Conservation (phyloP, 2,888 invertebrate species). For the Scaptomyza tumidula region DNA sequence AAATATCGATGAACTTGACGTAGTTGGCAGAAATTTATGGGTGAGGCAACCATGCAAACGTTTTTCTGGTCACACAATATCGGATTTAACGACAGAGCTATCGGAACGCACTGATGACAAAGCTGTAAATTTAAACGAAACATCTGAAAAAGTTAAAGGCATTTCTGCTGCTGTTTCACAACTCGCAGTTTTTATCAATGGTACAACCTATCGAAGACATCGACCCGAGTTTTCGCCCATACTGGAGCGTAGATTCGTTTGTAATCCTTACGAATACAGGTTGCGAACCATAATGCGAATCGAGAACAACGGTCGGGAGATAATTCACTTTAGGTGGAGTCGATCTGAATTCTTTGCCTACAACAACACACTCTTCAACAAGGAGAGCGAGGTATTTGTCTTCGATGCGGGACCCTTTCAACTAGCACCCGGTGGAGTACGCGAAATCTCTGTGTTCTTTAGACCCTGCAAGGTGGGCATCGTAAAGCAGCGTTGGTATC, state of each 20-base stretch:
- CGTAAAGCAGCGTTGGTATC: slow-evolving; percentile 73
- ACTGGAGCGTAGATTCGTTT: slow-evolving; percentile 59
- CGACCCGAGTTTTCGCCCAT: slow-evolving; percentile 53
- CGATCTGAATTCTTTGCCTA: slow-evolving; percentile 59
- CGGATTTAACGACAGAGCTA: neutral
- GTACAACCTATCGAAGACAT: slow-evolving; percentile 32
- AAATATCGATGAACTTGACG: slow-evolving; percentile 48
- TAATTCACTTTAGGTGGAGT: slow-evolving; percentile 63
- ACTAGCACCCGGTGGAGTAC: slow-evolving; percentile 53
- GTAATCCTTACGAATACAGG: slow-evolving; percentile 67
- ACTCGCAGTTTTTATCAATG: slow-evolving; percentile 51
- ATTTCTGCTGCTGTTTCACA: neutral
- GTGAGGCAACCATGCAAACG: neutral
- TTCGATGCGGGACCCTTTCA: slow-evolving; percentile 69
- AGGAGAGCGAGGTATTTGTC: slow-evolving; percentile 60
- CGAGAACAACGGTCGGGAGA: slow-evolving; percentile 65
- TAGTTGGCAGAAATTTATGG: slow-evolving; percentile 53
- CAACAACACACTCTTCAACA: slow-evolving; percentile 48
- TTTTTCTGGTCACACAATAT: slow-evolving; percentile 24
- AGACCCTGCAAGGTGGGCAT: slow-evolving; percentile 68
- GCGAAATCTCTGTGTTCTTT: slow-evolving; percentile 63
- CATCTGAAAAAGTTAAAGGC: neutral
- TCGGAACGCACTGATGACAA: neutral
- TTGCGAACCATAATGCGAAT: slow-evolving; percentile 66
- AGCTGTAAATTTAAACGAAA: neutral